A percentile compares a stretch with the other conserved stretches of the same genome.
Evolutionary conservation across 2,888 invertebrate species (phyloP).

Genomic region (Ophonus ardosiacus): DNA sequence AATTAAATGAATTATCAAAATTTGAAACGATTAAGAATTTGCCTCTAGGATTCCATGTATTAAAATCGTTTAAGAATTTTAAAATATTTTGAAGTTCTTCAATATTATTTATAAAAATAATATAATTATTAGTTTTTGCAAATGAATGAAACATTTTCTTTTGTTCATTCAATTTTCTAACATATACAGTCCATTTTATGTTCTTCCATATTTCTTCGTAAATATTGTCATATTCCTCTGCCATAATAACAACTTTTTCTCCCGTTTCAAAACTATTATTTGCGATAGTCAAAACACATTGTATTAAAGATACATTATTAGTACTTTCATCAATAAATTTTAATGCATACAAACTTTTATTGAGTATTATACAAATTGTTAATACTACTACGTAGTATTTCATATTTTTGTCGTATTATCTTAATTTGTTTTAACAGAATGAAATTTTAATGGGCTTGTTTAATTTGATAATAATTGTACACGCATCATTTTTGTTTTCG

Average conservation of each 20-base stretch:
- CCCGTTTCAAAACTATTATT: not conserved
- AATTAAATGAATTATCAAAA: not conserved
- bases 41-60: slow-evolving; percentile 37
- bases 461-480: no score
- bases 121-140: slow-evolving; percentile 9
- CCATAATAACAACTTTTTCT: not conserved
- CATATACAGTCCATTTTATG: not conserved
- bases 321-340: not conserved
- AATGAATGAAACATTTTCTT: not conserved
- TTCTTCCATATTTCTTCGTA: not conserved
- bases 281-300: not conserved
- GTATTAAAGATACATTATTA: not conserved
- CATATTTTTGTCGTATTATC: no score
- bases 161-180: not conserved
- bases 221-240: not conserved
- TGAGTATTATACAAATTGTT: no score
- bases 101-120: not conserved
- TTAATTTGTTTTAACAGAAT: no score
- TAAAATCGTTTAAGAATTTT: slow-evolving; percentile 12
- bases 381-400: no score
- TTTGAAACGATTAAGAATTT: slow-evolving; percentile 36
- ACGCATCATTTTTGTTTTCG: no score
- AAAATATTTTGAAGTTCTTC: not conserved
- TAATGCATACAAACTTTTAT: no score
- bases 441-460: no score